Evolutionary conservation across 2,888 invertebrate species (phyloP).

Genomic region (Boloria euphrosyne): DNA sequence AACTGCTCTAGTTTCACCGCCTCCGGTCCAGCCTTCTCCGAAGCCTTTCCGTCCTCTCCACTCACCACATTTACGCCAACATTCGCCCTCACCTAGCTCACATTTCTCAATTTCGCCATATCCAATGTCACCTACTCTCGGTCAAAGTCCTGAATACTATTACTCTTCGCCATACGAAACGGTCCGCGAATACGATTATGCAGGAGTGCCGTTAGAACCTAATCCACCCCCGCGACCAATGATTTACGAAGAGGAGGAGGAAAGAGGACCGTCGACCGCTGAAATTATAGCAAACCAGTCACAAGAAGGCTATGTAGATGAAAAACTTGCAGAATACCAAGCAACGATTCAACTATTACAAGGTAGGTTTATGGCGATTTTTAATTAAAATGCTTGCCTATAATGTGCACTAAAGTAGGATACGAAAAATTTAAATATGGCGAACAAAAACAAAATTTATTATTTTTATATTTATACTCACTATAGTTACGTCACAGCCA

Average conservation of each 20-base stretch:
- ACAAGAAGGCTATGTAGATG: conserved; percentile 97
- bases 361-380: conserved; percentile 81
- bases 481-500: too few relatives aligned
- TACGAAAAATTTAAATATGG: too few relatives aligned
- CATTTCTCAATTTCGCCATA: conserved; percentile 79
- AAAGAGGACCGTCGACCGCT: conserved; percentile 92
- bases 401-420: too few relatives aligned
- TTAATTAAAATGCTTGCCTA: too few relatives aligned
- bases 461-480: too few relatives aligned
- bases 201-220: conserved; percentile 90
- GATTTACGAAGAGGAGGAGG: conserved; percentile 86
- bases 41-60: conserved; percentile 76
- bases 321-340: conserved; percentile 96
- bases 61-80: conserved; percentile 74
- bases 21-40: conserved; percentile 82
- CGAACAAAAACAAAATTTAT: too few relatives aligned
- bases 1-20: conserved; percentile 79
- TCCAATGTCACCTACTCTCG: conserved; percentile 82
- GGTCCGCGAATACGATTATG: conserved; percentile 85
- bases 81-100: conserved; percentile 75
- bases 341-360: conserved; percentile 94
- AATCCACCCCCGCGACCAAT: conserved; percentile 87
- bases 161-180: conserved; percentile 82
- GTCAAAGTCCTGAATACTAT: conserved; percentile 83
- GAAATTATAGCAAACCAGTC: conserved; percentile 96